Evolutionary conservation across 1,140 invertebrate species (phyloP), one percentile per base, ranked within the genome.

Genomic region (Pseudomyrmex cubaensis): DNA sequence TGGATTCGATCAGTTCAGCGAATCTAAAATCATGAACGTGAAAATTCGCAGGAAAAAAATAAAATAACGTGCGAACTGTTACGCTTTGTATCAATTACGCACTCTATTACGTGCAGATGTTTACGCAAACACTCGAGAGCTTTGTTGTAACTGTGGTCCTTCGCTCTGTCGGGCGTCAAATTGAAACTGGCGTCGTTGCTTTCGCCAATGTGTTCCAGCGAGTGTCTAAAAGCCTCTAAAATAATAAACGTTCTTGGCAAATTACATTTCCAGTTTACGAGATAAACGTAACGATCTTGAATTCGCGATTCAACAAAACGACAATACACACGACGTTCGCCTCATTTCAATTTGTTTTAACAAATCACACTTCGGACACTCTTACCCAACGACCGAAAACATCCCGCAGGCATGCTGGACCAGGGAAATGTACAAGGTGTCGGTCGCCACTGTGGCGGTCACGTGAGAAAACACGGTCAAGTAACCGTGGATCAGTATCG

Each of bases 371-470:
- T 35, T 35, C 35, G 35, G 3, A 7, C 1, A 44, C 15, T 57
- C 64, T 78, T 70, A 78, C 76, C 76, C 76, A 17, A 78, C 64
- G 15, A 78, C 64, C 17, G 64, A 78, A 44, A 78, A 78, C 76
- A 78, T 78, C 2, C 76, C 76, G 54, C 76, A 78, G 7, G 76
- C 76, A 12, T 78, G 76, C 46, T 78, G 76, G 10, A 78, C 52
- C 44, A 78, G n/a, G 10, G 44, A 9, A 56, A 70, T 54, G 7
- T 78, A 78, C 1, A 78, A 70, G 54, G 52, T 59, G 48, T 78
- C 76, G 9, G 76, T 44, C 7, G 64, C 64, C 15, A 78, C 20
- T 46, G 76, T 70, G 52, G 76, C 64, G 13, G 64, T 70, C 10
- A 69, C 63, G 1, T 78, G 76, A 69, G 64, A 69, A 2, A 22